Base-by-base conservation (phyloP, 2,797 vertebrate species). In the Miichthys miiuy region DNA sequence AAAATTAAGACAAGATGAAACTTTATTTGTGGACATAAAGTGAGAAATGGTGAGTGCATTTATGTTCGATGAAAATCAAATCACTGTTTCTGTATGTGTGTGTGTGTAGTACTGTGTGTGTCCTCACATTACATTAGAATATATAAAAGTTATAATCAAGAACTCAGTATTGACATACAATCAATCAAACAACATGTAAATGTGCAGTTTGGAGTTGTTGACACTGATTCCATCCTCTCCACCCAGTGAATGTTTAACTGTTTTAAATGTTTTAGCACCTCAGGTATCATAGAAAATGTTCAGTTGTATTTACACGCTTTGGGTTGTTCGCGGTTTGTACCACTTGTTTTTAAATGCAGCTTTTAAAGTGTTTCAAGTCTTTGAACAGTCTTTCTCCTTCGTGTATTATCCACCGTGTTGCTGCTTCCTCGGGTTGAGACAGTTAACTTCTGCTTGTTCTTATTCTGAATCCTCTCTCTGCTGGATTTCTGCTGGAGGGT, bases 381-480 rank as follows among this genome's bases (percentile, higher is more conserved):
- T 42, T 75, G 21, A 5, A 57, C 65, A 42, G 41, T 51, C 8
- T 63, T 60, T 57, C 9, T 12, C 48, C 21, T 30, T 27, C 21
- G 2, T 20, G 55, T 46, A 12, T 70, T 14, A 14, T 78, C 58
- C 48, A 9, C 47, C 30, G 56, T 47, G 38, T 20, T 48, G 60
- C 38, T 74, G 51, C 42, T 17, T 42, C 69, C 25, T 88, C 87
- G 88, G 55, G 79, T 61, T 0, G 79, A 80, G 52, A 81, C 76
- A 6, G 80, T 16, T 25, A 87, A 20, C 51, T 68, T 81, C 42
- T 91, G 87, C 61, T 87, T 90, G 46, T 84, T 88, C 68, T 83
- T 86, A 8, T 71, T 92, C 47, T 87, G 87, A 21, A 41, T 72
- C 58, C 86, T 85, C 79, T 91, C 86, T 79, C 82, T 79, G 60